These are phyloP conservation scores for Bubo scandiacus DNA, from an alignment of 2,113 vertebrate genomes.

Conservation along the genomic window DNA sequence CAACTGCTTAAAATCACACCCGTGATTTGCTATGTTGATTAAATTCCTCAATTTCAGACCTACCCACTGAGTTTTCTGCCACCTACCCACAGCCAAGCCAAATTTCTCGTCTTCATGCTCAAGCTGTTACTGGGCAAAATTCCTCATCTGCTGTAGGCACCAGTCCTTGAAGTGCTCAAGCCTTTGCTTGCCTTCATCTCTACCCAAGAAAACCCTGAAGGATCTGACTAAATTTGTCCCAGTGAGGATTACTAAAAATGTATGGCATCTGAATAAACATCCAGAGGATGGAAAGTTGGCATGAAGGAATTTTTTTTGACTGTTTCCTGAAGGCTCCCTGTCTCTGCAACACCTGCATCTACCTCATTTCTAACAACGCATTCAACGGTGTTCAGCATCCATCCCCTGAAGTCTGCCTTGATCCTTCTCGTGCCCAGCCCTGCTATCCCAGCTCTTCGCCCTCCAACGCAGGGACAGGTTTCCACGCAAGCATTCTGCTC, in stretches of 20 bases:
- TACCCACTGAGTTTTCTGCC: not conserved
- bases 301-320: not conserved
- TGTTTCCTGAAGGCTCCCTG: not conserved
- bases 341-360: not conserved
- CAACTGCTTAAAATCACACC: not conserved
- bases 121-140: not conserved
- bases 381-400: not conserved
- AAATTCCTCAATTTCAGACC: not conserved
- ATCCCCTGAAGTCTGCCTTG: not conserved
- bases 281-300: not conserved
- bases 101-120: not conserved
- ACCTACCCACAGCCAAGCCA: not conserved
- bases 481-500: accelerated
- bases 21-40: not conserved
- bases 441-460: not conserved
- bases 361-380: not conserved
- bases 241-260: not conserved
- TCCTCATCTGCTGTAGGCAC: not conserved
- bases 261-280: not conserved
- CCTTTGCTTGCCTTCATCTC: not conserved
- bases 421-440: accelerated
- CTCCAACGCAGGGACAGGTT: not conserved
- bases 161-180: not conserved
- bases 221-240: not conserved
- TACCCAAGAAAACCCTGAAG: constrained; percentile 6